Conservation (phyloP, 2,797 vertebrate species). For the Chelidonichthys spinosus region DNA sequence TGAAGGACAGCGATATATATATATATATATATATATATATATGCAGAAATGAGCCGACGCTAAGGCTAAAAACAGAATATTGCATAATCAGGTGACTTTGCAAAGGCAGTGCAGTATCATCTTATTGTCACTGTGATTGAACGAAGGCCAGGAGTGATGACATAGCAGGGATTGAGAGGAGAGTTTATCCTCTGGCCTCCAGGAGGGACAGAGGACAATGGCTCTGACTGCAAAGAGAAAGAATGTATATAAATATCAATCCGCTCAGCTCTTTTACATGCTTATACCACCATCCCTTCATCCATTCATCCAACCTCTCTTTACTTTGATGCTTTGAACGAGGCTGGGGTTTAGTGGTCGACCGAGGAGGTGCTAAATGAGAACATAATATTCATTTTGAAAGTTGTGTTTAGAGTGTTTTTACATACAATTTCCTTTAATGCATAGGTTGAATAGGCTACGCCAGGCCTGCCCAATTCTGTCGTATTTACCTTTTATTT, state of each 20-base stretch:
- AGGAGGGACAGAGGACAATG: conserved; percentile 68
- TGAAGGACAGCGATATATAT: conserved; percentile 11
- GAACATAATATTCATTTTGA: not conserved
- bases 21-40: conserved; percentile 24
- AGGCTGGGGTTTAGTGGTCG: conserved; percentile 14
- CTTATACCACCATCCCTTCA: conserved; percentile 51
- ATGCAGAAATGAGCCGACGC: conserved; percentile 28
- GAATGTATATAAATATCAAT: conserved; percentile 53
- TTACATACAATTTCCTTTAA: not conserved
- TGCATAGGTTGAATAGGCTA: not conserved
- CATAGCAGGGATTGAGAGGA: conserved; percentile 51
- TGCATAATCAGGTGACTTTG: conserved; percentile 77
- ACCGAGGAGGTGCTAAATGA: too few species aligned
- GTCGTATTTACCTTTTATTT: not conserved
- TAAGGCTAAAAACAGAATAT: conserved; percentile 70
- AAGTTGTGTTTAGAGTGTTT: not conserved
- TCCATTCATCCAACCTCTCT: conserved; percentile 45
- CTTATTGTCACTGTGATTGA: conserved; percentile 69
- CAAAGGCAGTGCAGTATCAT: conserved; percentile 59
- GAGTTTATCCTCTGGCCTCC: conserved; percentile 68
- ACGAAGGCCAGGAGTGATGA: conserved; percentile 72
- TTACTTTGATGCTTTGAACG: conserved; percentile 46
- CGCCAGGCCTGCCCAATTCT: not conserved
- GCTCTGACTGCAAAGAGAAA: conserved; percentile 38
- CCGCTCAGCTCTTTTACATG: conserved; percentile 48